These are phyloP conservation scores for Nemoura dubitans DNA, from an alignment of 2,888 invertebrate genomes.

Conservation along the genomic window DNA sequence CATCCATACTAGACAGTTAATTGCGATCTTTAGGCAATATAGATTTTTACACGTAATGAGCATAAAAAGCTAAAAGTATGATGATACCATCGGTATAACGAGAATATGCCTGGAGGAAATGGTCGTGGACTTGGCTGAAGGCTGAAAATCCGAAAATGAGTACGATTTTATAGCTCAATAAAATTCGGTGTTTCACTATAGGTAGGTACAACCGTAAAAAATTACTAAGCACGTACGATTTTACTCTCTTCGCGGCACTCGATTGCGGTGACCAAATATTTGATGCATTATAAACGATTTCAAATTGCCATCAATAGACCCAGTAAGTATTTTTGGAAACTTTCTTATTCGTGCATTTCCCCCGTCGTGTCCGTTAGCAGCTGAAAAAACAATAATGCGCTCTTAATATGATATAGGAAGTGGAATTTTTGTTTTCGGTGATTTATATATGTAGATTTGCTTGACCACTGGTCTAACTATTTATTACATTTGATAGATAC, in stretches of 20 bases:
- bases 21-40: not conserved
- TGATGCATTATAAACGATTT: not conserved
- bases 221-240: too few relatives aligned
- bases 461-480: not conserved
- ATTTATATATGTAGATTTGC: not conserved
- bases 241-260: too few relatives aligned
- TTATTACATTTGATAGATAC: not conserved
- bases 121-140: not conserved
- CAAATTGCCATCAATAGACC: not conserved
- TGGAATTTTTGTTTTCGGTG: not conserved
- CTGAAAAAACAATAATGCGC: not conserved
- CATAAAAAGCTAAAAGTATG: not conserved
- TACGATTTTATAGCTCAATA: not conserved
- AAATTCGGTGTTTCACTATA: not conserved
- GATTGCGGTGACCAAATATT: not conserved
- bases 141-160: not conserved
- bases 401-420: not conserved
- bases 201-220: too few relatives aligned
- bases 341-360: not conserved
- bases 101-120: not conserved
- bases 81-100: not conserved
- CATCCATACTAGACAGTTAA: not conserved
- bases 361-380: not conserved
- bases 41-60: constrained; percentile 7
- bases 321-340: not conserved